Base-by-base conservation (phyloP, 35 echinoderm and acorn worm genomes). In the Acanthaster planci region DNA sequence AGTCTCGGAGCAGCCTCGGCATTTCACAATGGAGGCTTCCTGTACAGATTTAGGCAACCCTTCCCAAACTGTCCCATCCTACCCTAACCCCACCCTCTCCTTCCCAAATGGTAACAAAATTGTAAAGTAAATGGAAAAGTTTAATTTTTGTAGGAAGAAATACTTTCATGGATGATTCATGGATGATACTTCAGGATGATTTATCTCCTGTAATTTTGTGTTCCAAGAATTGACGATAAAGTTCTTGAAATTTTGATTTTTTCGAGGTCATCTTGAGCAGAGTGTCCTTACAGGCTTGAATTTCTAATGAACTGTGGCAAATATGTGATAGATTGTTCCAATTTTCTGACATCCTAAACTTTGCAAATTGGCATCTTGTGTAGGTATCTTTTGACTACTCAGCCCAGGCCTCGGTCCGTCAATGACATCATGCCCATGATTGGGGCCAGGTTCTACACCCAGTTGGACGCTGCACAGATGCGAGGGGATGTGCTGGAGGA, bases 351-450 rank as follows among this genome's bases (percentile, higher is more conserved):
- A 12, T 47, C 42, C 12, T 47, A 12, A 47, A 12, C 12, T 4
- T 6, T 47, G 42, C 42, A 47, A 47, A 6, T 87, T 72, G 36
- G 38, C 26, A 39, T 55, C 50, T 19, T 81, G 17, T 54, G 10
- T 34, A 99, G 96, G 21, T 99, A 99, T 47, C 80, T 99, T 17
- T 76, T 99, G 37, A 99, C 96, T 36, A 91, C 58, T 68, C 96
- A 99, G 80, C 88, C 89, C 1, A 83, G 96, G 23, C 85, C 92
- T 1, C 47, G 92, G 76, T 94, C 88, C 18, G 92, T 99, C 64
- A 99, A 99, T 44, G 96, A 99, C 78, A 94, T 99, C 81, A 99
- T 99, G 96, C 96, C 96, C 8, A 87, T 99, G 87, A 99, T 99
- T 54, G 95, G 96, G 0, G 96, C 96, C 0, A 80, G 96, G 68